Evolutionary conservation across 2,113 vertebrate species (phyloP).

Genomic region (Ophiodon elongatus): DNA sequence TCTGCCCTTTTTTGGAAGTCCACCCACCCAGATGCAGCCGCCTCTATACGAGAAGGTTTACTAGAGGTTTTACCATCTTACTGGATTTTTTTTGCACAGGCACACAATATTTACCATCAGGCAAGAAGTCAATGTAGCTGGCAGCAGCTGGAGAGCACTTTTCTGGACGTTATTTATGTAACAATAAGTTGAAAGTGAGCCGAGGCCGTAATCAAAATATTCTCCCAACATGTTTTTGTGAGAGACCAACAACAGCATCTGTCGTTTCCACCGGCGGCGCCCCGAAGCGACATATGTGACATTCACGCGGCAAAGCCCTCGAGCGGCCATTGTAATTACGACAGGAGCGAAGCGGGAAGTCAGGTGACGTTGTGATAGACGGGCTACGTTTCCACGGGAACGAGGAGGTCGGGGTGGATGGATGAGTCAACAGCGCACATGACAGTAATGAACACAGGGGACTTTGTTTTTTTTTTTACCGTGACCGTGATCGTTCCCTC

Average conservation of each 20-base stretch:
- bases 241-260: neutral
- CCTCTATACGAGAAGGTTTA: neutral
- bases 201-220: neutral
- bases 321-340: neutral
- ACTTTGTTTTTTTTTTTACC: neutral
- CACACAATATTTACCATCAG: slow-evolving; percentile 15
- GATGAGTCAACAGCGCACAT: too few species aligned
- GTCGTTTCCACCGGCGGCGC: neutral
- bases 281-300: neutral
- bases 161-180: slow-evolving; percentile 7
- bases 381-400: neutral
- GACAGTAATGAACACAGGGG: too few species aligned
- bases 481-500: neutral
- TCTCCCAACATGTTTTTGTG: neutral
- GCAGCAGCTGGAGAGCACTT: slow-evolving; percentile 33
- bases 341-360: neutral
- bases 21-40: slow-evolving; percentile 10
- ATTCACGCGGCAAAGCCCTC: neutral
- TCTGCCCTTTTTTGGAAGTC: slow-evolving; percentile 28
- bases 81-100: slow-evolving; percentile 13
- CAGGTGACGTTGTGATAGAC: neutral
- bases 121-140: slow-evolving; percentile 8
- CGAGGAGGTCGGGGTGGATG: too few species aligned
- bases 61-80: neutral
- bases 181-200: neutral